These are phyloP conservation scores for Hymenopus coronatus DNA, from an alignment of 2,888 invertebrate genomes.

Conservation along the genomic window DNA sequence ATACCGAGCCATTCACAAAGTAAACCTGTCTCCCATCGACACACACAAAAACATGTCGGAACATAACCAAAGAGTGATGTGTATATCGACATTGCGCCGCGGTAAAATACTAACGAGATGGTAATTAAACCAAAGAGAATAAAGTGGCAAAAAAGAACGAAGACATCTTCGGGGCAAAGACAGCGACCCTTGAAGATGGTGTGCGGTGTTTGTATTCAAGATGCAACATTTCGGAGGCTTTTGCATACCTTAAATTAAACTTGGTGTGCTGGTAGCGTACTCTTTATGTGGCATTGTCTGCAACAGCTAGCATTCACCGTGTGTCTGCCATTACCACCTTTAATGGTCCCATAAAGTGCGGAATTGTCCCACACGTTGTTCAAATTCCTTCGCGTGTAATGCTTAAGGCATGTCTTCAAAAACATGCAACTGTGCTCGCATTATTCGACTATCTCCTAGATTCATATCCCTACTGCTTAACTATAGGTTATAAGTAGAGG, in stretches of 20 bases:
- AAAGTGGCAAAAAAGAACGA: neutral
- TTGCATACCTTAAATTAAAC: neutral
- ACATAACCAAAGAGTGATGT: neutral
- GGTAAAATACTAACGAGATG: neutral
- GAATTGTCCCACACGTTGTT: neutral
- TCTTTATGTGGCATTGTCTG: neutral
- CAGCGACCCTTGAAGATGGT: neutral
- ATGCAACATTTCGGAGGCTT: neutral
- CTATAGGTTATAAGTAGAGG: no score
- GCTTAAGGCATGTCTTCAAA: no score
- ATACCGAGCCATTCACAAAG: conserved; percentile 2
- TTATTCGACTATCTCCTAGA: no score
- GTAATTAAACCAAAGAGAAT: neutral
- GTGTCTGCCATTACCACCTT: neutral
- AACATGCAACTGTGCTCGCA: no score
- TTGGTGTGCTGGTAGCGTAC: neutral
- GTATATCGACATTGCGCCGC: neutral
- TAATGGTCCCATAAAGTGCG: neutral
- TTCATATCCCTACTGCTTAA: no score
- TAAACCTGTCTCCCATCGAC: neutral
- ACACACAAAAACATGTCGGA: neutral
- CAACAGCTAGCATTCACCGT: neutral
- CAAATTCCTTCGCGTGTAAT: neutral
- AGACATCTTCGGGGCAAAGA: neutral
- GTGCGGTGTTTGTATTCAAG: neutral